These are phyloP conservation scores for Sebastes diaconus DNA, from an alignment of 2,797 vertebrate genomes.

Conservation along the genomic window DNA sequence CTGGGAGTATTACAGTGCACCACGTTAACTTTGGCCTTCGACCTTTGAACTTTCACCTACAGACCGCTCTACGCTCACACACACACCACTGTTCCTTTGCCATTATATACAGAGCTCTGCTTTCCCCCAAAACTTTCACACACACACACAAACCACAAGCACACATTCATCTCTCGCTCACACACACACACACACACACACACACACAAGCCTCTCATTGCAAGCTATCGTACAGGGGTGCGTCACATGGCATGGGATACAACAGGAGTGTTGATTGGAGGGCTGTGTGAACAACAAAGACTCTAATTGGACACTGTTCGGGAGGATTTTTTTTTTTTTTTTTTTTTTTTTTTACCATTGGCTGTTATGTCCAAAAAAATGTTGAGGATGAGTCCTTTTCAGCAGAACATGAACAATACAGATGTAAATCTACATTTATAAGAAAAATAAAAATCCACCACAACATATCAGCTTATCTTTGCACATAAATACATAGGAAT, in stretches of 20 bases:
- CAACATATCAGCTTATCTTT: constrained; percentile 84
- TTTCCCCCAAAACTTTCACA: constrained; percentile 40
- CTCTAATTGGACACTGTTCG: constrained; percentile 51
- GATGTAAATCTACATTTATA: constrained; percentile 79
- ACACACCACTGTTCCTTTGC: constrained; percentile 42
- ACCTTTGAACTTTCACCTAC: constrained; percentile 68
- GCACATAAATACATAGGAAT: constrained; percentile 83
- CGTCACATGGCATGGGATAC: constrained; percentile 61
- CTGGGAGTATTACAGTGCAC: constrained; percentile 82
- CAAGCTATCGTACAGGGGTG: constrained; percentile 43
- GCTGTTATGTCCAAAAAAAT: constrained; percentile 43
- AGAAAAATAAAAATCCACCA: constrained; percentile 78
- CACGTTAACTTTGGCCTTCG: constrained; percentile 80
- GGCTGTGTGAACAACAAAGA: constrained; percentile 52
- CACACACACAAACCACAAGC: constrained; percentile 23
- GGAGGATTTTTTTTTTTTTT: constrained; percentile 20
- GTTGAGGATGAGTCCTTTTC: constrained; percentile 55
- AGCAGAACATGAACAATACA: constrained; percentile 73
- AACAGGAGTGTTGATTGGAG: constrained; percentile 50
- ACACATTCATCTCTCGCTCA: constrained; percentile 13
- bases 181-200: constrained; percentile 24
- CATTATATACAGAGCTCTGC: constrained; percentile 68
- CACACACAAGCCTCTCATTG: constrained; percentile 46
- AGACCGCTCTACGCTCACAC: constrained; percentile 31
- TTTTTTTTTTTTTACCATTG: constrained; percentile 20